Conservation (phyloP, 92 coral and sea anemone species). For the Desmophyllum pertusum region DNA sequence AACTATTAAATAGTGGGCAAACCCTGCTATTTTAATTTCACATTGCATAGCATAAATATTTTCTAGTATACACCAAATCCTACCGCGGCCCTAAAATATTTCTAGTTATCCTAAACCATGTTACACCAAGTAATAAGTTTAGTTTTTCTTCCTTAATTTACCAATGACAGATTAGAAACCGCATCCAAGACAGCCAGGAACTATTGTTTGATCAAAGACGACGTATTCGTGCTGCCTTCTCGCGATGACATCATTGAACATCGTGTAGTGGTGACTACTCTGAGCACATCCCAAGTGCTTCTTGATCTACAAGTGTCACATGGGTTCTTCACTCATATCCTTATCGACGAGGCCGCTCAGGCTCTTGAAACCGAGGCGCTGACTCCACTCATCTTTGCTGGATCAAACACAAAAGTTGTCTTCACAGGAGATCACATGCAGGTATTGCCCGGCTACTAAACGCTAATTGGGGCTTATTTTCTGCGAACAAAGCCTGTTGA, state of each 20-base stretch:
- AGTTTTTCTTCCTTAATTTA: neutral
- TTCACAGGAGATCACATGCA: slow-evolving; percentile 97
- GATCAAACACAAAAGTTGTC: slow-evolving; percentile 80
- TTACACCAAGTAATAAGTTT: neutral
- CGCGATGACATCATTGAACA: slow-evolving; percentile 57
- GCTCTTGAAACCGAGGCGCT: slow-evolving; percentile 92
- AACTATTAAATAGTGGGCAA: too few species aligned
- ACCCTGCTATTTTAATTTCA: too few species aligned
- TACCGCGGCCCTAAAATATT: neutral
- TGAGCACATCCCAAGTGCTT: slow-evolving; percentile 78
- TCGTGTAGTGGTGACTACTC: slow-evolving; percentile 85
- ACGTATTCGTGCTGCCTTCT: slow-evolving; percentile 64
- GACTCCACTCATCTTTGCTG: slow-evolving; percentile 84
- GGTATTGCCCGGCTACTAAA: slow-evolving; percentile 53
- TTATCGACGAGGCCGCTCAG: slow-evolving; percentile 97
- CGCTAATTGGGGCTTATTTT: neutral
- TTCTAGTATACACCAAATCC: too few species aligned
- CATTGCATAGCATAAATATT: too few species aligned
- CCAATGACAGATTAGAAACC: slow-evolving; percentile 20
- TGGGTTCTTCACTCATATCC: slow-evolving; percentile 86
- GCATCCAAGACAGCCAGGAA: slow-evolving; percentile 32
- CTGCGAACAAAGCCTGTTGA: too few species aligned
- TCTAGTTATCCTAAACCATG: neutral
- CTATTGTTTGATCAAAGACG: slow-evolving; percentile 65
- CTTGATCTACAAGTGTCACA: slow-evolving; percentile 61